These are phyloP conservation scores for Mormoops blainvillei DNA, from an alignment of 2,113 vertebrate species.

Conservation along the genomic window DNA sequence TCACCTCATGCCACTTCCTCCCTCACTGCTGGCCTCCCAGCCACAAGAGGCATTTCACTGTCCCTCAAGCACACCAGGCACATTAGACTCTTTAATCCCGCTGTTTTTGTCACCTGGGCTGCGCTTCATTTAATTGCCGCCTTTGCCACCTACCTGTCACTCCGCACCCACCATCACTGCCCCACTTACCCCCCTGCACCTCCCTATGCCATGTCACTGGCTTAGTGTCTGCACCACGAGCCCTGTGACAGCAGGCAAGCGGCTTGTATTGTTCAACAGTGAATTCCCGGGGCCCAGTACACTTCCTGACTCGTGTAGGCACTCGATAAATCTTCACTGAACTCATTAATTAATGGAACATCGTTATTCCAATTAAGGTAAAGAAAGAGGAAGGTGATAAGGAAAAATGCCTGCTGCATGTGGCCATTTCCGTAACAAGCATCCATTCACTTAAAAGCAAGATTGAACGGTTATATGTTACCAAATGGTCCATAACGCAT, in stretches of 20 bases:
- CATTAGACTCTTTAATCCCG: background rate
- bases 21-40: background rate
- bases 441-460: background rate
- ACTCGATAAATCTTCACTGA: background rate
- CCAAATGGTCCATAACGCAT: accelerated
- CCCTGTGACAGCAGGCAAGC: background rate
- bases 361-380: background rate
- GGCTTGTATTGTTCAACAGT: background rate
- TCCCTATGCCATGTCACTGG: background rate
- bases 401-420: background rate
- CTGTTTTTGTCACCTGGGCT: background rate
- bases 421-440: background rate
- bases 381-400: background rate
- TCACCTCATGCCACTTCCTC: background rate
- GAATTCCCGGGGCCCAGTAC: background rate
- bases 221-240: accelerated
- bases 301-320: background rate
- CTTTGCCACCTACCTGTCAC: background rate
- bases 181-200: background rate
- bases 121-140: background rate
- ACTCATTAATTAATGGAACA: background rate
- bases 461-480: background rate
- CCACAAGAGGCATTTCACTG: accelerated
- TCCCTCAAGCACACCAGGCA: background rate
- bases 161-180: accelerated